Base-by-base conservation (phyloP, 2,113 vertebrate genomes). In the Chlorodrepanis virens region DNA sequence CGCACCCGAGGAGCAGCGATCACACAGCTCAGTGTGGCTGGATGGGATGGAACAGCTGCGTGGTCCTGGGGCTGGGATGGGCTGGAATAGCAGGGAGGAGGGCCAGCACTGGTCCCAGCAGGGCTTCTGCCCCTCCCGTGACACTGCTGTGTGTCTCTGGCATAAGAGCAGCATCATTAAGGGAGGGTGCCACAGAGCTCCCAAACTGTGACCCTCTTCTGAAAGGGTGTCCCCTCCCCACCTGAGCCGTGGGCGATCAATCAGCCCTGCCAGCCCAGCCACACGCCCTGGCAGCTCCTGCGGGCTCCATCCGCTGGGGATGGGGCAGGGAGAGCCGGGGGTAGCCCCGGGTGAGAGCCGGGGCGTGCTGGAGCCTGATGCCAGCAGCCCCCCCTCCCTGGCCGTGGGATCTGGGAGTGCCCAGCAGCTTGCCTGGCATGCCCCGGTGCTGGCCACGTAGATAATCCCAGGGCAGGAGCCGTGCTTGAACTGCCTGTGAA, bases 401-500 rank as follows among this genome's bases (percentile, higher is more conserved):
- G 17, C 61, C 54, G 44, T 0, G 2, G 47, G 52, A 29, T 71
- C 57, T 3, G 5, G 88, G 39, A 23, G n/a, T 45, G 74, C 81
- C 69, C 37, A 6, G 84, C 84, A 57, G 72, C 81, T 74, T 2
- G 5, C 22, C 39, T 82, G 29, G 23, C 74, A 23, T 8, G 67
- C 11, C 81, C 88, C 10, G 0, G 54, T 5, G 3, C 67, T 37
- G 87, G 91, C 54, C 93, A 40, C 22, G 5, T 40, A 11, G 27
- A 3, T 87, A 95, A 95, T 96, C 91, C 91, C 83, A 3, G 80
- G 50, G 89, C 44, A 16, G 83, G 93, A 94, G 86, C 94, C 2
- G 27, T 14, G 91, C 91, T 96, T 95, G 93, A 96, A 96, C 93
- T 93, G 94, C 89, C 69, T 47, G 9, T 91, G 95, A 91, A 94